phyloP scores from a whole-genome alignment of 2,888 invertebrate genomes.

The Nomada fabriciana region DNA sequence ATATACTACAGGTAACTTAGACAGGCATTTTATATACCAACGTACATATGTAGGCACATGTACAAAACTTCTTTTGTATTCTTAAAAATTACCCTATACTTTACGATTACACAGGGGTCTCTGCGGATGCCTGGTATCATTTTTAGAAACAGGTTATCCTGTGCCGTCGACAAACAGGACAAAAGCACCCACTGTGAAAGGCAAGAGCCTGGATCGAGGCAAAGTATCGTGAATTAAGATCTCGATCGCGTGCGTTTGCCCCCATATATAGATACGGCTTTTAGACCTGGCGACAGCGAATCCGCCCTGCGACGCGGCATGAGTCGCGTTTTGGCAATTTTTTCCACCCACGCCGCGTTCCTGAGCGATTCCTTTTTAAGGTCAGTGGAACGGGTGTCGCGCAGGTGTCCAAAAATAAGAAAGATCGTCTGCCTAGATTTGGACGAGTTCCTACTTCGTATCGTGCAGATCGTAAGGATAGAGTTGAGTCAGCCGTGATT shows the following conservation, averaged over 20 bases:
- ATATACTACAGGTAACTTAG: too few relatives aligned
- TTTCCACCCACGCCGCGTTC: constrained; percentile 49
- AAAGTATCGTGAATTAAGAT: constrained; percentile 55
- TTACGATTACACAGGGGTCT: not conserved
- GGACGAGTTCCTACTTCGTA: not conserved
- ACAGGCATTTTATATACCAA: too few relatives aligned
- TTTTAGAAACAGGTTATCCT: not conserved
- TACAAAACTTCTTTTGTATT: too few relatives aligned
- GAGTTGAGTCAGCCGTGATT: not conserved
- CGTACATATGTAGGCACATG: too few relatives aligned
- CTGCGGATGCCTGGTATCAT: not conserved
- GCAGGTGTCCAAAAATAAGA: constrained; percentile 49
- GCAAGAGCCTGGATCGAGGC: constrained; percentile 1
- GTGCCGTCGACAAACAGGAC: not conserved
- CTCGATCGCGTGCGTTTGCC: constrained; percentile 55
- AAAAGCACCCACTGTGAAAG: constrained; percentile 19
- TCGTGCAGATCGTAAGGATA: not conserved
- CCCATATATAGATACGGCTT: constrained; percentile 53
- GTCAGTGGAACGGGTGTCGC: constrained; percentile 51
- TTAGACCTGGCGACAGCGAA: constrained; percentile 42
- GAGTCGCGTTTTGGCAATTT: constrained; percentile 53
- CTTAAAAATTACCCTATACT: too few relatives aligned
- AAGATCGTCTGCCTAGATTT: constrained; percentile 22
- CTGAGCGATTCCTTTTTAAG: constrained; percentile 66
- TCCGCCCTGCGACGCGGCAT: constrained; percentile 47